phyloP scores from a whole-genome alignment of 1,140 invertebrate genomes.

The Heliconius melpomene region DNA sequence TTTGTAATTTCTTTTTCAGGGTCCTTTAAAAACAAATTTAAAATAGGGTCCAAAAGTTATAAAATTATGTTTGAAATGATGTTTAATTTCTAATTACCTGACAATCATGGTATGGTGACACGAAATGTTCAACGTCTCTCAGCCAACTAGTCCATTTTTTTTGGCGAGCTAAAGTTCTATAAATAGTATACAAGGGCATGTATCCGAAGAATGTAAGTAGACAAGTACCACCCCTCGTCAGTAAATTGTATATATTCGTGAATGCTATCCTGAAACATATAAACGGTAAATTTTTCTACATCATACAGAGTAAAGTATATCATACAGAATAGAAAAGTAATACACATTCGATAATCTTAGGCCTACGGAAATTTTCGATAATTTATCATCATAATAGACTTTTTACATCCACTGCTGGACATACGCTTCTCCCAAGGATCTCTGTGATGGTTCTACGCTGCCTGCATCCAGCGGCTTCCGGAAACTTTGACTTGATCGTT shows the following conservation, averaged over 20 bases:
- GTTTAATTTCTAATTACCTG: slow-evolving; percentile 43
- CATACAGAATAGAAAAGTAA: too few relatives aligned
- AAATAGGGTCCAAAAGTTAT: too few relatives aligned
- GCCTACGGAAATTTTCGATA: too few relatives aligned
- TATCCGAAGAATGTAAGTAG: slow-evolving; percentile 86
- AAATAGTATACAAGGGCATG: slow-evolving; percentile 87
- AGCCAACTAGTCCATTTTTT: slow-evolving; percentile 85
- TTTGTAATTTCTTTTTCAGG: slow-evolving; percentile 84
- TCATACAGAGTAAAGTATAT: too few relatives aligned
- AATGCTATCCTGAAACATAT: slow-evolving; percentile 81
- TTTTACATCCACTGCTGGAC: too few relatives aligned
- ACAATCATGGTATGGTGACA: slow-evolving; percentile 85
- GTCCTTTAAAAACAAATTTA: slow-evolving; percentile 60
- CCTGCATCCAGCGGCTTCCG: too few relatives aligned
- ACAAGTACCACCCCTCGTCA: slow-evolving; percentile 85
- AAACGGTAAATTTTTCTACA: background rate
- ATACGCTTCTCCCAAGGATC: too few relatives aligned
- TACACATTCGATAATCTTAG: too few relatives aligned
- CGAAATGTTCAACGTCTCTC: slow-evolving; percentile 84
- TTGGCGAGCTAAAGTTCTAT: slow-evolving; percentile 82
- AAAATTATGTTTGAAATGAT: background rate
- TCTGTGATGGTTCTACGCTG: too few relatives aligned
- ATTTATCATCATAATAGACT: too few relatives aligned
- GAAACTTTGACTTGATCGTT: too few relatives aligned
- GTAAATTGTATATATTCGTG: slow-evolving; percentile 84